Base-by-base conservation (phyloP, 2,888 invertebrate genomes). In the Tenthredo mesomela region DNA sequence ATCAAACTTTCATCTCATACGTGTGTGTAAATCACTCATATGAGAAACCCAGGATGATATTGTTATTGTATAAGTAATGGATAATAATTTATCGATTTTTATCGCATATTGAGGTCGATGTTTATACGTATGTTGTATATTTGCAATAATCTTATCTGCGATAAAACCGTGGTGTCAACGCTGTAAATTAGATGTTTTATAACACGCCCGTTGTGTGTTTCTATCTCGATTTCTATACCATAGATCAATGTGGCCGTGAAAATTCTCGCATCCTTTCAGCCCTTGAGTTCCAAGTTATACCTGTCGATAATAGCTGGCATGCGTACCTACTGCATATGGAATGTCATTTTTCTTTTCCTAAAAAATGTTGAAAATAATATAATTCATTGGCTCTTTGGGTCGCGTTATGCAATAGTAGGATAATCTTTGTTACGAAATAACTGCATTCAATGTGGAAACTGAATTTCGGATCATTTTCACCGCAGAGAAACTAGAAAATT, bases 71-170 rank as follows among this genome's bases (percentile, higher is more conserved):
- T 33, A 4, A 54, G 9, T 77, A 10, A 54, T 77, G 29, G 77
- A 58, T 80, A 50, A 61, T 61, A 40, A 80, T 80, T 80, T 43
- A 80, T 61, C 61, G 40, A 58, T 80, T 80, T 58, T 61, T 58
- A 80, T 80, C 80, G 25, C 61, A 37, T 61, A 61, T 37, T 18
- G 18, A 29, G 9, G 33, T 33, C 77, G 47, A 21, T 33, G 25
- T 77, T 80, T 80, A 61, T 61, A 61, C n/a, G 21, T 37, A 77
- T 61, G 33, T 50, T 80, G 12, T 47, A 80, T 12, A 61, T 80
- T 61, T 61, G 50, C 58, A 40, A 50, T 80, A 80, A 80, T 80
- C 80, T 80, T 61, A 80, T 80, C 80, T 21, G 40, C 29, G 80
- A 80, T 80, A 61, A 80, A 29, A 77, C n/a, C 25, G 50, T 2